These are phyloP conservation scores for Hyles lineata DNA, from an alignment of 2,888 invertebrate genomes.

Conservation along the genomic window DNA sequence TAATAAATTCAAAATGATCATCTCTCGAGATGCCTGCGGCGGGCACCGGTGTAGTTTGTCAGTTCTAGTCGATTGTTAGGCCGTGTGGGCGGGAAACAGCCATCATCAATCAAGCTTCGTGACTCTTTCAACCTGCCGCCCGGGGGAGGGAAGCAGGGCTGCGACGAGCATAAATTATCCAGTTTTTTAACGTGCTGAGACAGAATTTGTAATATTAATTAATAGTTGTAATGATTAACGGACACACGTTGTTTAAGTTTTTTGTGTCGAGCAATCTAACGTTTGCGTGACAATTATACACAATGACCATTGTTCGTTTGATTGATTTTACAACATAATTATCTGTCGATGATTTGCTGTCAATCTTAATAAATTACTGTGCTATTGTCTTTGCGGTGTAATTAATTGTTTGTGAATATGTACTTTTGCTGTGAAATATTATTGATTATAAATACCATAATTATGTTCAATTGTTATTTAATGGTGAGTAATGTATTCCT, in stretches of 20 bases:
- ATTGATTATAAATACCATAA: neutral
- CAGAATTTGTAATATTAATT: constrained; percentile 71
- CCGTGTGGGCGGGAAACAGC: constrained; percentile 69
- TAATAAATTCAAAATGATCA: constrained; percentile 68
- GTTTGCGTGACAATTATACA: constrained; percentile 49
- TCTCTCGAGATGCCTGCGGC: constrained; percentile 70
- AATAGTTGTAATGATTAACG: constrained; percentile 76
- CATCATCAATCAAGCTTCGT: constrained; percentile 81
- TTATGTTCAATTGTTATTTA: no score
- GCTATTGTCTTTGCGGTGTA: neutral
- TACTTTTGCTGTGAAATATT: neutral
- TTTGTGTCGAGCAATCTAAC: neutral
- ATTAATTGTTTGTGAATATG: neutral
- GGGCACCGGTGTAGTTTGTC: constrained; percentile 76
- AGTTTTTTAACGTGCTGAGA: constrained; percentile 76
- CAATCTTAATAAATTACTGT: neutral
- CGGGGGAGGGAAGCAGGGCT: constrained; percentile 60
- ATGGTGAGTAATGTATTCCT: no score
- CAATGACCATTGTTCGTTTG: constrained; percentile 41
- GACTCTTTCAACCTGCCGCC: constrained; percentile 84
- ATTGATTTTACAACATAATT: constrained; percentile 23
- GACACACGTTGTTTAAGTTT: constrained; percentile 39
- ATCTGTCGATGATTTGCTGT: neutral
- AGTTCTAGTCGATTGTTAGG: constrained; percentile 75
- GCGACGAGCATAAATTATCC: constrained; percentile 75